These are phyloP conservation scores for Osmoderma eremita DNA, from an alignment of 2,888 invertebrate species.

Conservation along the genomic window DNA sequence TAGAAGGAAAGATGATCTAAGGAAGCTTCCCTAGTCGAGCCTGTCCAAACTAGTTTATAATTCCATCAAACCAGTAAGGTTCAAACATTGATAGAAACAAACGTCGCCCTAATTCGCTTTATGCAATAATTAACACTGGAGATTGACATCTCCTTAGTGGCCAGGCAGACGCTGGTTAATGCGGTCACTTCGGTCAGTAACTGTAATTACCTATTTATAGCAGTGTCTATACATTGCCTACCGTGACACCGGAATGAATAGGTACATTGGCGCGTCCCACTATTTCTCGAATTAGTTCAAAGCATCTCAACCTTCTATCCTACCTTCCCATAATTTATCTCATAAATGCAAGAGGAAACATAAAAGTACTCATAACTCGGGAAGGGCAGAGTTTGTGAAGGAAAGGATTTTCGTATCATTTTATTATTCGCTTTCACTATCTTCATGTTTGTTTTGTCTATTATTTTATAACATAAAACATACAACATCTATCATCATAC, in stretches of 20 bases:
- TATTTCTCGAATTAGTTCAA: conserved; percentile 7
- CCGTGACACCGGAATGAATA: conserved; percentile 36
- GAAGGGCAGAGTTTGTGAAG: no score
- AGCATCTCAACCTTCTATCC: neutral
- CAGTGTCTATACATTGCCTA: conserved; percentile 42
- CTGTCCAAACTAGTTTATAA: neutral
- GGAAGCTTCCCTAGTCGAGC: neutral
- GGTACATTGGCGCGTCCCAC: conserved; percentile 34
- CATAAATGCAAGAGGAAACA: no score
- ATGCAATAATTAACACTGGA: conserved; percentile 50
- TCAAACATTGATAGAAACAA: conserved; percentile 30
- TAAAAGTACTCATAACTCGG: no score
- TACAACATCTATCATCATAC: no score
- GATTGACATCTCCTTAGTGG: conserved; percentile 52
- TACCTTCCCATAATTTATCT: no score
- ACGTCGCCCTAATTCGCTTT: conserved; percentile 27
- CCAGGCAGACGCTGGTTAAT: conserved; percentile 41
- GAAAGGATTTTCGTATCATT: no score
- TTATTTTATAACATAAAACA: no score
- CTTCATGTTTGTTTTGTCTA: no score
- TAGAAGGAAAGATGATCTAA: no score
- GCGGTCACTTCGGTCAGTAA: conserved; percentile 40
- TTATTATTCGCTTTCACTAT: no score
- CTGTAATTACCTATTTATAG: conserved; percentile 48
- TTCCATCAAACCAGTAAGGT: neutral